Percentiles rank a stretch among this genome's conserved stretches.
Conservation (phyloP, 2,888 invertebrate species). For the Fragum fragum region DNA sequence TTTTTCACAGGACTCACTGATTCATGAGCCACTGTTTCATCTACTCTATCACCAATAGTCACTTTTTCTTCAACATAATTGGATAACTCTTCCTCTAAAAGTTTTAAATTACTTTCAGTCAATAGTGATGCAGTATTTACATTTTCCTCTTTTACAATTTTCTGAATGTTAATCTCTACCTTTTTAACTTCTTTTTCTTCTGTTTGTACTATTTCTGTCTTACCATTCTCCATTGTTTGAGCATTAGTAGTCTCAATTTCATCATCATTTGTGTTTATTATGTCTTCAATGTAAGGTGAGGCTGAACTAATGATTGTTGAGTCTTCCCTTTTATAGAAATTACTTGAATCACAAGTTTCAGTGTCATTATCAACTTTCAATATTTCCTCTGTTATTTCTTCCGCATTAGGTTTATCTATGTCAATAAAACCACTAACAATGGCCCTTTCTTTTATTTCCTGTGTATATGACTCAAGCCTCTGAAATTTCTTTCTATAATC, state of each 20-base stretch:
- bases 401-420: not conserved
- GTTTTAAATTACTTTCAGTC: constrained; percentile 22
- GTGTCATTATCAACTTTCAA: not conserved
- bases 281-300: not conserved
- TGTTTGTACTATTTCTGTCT: not conserved
- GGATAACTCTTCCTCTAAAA: constrained; percentile 19
- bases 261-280: not conserved
- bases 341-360: not conserved
- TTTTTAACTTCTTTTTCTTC: not conserved
- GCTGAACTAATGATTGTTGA: not conserved
- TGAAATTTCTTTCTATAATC: constrained; percentile 24
- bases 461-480: constrained; percentile 53
- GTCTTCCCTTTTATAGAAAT: not conserved
- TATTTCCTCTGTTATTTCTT: constrained; percentile 3
- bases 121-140: not conserved
- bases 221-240: not conserved
- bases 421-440: constrained; percentile 44
- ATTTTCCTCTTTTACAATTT: not conserved
- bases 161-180: not conserved
- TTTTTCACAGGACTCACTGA: constrained; percentile 22
- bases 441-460: constrained; percentile 51
- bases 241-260: not conserved
- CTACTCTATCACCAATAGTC: constrained; percentile 2
- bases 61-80: constrained; percentile 28
- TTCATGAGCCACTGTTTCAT: constrained; percentile 15